These are phyloP conservation scores for Chymomyza fuscimana DNA, from an alignment of 2,888 invertebrate species.

Conservation along the genomic window DNA sequence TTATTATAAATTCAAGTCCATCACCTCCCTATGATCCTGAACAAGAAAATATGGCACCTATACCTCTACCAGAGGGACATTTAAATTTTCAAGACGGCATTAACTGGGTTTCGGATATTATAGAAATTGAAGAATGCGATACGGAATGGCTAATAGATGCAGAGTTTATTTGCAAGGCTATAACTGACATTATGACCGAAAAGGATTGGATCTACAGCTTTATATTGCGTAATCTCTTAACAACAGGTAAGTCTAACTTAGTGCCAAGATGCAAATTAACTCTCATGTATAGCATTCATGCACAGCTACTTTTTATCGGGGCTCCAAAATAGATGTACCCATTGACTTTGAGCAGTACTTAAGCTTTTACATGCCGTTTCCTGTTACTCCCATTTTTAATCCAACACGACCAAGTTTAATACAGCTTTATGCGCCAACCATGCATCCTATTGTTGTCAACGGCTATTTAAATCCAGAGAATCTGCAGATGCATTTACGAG, in stretches of 20 bases:
- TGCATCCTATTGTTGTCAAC: conserved; percentile 49
- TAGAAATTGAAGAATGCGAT: conserved; percentile 47
- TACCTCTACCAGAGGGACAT: conserved; percentile 31
- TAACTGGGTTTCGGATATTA: conserved; percentile 46
- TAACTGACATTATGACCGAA: conserved; percentile 45
- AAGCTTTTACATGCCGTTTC: conserved; percentile 50
- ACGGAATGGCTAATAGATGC: conserved; percentile 49
- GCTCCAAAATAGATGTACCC: conserved; percentile 54
- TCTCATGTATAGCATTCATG: not conserved
- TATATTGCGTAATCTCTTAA: conserved; percentile 38
- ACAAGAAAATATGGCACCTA: not conserved
- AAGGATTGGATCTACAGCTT: conserved; percentile 49
- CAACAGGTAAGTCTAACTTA: conserved; percentile 21
- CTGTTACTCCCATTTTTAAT: conserved; percentile 54
- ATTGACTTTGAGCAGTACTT: conserved; percentile 51
- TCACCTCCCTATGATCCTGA: not conserved
- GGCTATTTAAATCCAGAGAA: conserved; percentile 52
- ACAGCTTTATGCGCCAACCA: conserved; percentile 35
- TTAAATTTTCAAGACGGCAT: conserved; percentile 52
- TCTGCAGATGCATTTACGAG: conserved; percentile 47
- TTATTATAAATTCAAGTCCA: not conserved
- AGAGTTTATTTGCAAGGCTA: conserved; percentile 35
- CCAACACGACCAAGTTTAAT: conserved; percentile 50
- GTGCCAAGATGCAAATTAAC: not conserved
- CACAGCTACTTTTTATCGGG: conserved; percentile 50